Base-by-base conservation (phyloP, 2,888 invertebrate species). In the Allygus modestus region DNA sequence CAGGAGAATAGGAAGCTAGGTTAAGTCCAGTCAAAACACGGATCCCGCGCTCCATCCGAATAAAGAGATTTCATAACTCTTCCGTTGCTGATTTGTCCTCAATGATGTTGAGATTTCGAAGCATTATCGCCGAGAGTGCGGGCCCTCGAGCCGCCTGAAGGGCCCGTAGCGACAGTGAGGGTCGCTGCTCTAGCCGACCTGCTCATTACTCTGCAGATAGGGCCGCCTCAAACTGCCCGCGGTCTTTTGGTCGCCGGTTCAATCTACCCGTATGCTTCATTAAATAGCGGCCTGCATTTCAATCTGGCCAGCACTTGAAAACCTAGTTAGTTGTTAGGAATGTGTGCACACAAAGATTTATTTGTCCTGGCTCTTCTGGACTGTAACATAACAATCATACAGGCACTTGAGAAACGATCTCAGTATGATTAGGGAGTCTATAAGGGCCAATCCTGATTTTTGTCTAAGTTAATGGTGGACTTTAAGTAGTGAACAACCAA, bases 241-340 rank as follows among this genome's bases (percentile, higher is more conserved):
- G 12, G n/a, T 28, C 65, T 28, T 65, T 65, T 17, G 1, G 28
- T 9, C 9, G 31, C 65, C 28, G 31, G 20, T 69, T 33, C 73
- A 73, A 73, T 73, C 37, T 12, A 17, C 73, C 73, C 73, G 20
- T 43, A 73, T 73, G 20, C 41, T 73, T 73, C 0, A 73, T 43
- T 37, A 73, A 73, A 73, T 73, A 73, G 73, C 43, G 23, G 23
- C 73, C 73, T 28, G 17, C 73, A 73, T 41, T 20, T 43, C 43
- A 37, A 73, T 73, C 73, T 65, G 65, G 65, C 31, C 1, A 7
- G 2, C 46, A 46, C 46, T 46, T 17, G 15, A 46, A 2, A 46
- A 12, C 12, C 46, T 37, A 46, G 46, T 46, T 46, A 46, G 46
- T 46, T 46, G n/a, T 46, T 46, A 37, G 37, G n/a, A 37, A 37